Base-by-base conservation (phyloP, 2,888 invertebrate species). In the Autographa pulchrina region DNA sequence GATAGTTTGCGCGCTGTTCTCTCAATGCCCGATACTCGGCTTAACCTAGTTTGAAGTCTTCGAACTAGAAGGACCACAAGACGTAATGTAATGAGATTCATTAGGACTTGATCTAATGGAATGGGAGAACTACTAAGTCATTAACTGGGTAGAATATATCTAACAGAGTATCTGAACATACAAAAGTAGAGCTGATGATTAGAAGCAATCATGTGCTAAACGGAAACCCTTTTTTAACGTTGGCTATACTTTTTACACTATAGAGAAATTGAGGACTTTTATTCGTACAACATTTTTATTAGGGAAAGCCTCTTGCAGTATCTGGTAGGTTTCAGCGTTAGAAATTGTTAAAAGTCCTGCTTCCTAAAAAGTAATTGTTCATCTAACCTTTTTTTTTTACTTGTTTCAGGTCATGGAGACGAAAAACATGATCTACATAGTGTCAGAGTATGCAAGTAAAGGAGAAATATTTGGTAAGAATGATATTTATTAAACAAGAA, bases 391-490 rank as follows among this genome's bases (percentile, higher is more conserved):
- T 58, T 58, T 16, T n/a, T 32, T 18, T 67, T 13, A 54, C 52
- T 91, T 89, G 88, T 96, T 96, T 52, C 96, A 99, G 99, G 99
- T 99, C 89, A 99, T 99, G 99, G 99, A 99, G 96, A 99, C 99
- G 71, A 99, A 99, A 93, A 98, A 98, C 93, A 99, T 99, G 98
- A 98, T 99, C 91, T 99, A 99, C 95, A 98, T 99, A 91, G 99
- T 99, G 82, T 99, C 99, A 74, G 99, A 99, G 94, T 99, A 99
- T 92, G 99, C 99, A 81, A 98, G 98, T 91, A 98, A 99, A 95
- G 99, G 99, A 86, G 99, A 99, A 96, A 98, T 99, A 94, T 99
- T 99, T 96, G 99, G 99, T 99, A 94, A 97, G 98, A 76, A 25
- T 25, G 0, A 18, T 56, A 25, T 25, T 56, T 25, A n/a, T n/a